These are phyloP conservation scores for Psammodynastes pulverulentus DNA, from an alignment of 2,113 vertebrate species.

Conservation along the genomic window DNA sequence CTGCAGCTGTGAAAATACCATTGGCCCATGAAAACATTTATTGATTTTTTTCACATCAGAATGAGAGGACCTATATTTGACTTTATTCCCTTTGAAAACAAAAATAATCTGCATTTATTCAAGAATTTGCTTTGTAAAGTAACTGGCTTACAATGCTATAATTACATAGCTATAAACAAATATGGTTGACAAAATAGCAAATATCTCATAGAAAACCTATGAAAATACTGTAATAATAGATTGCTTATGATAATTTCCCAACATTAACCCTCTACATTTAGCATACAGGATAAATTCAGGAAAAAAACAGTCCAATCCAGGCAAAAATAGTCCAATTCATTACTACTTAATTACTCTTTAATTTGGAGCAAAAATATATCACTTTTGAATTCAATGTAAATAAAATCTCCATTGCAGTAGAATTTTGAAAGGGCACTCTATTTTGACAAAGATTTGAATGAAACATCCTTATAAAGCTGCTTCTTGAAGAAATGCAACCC, in stretches of 20 bases:
- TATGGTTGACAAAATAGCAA: not conserved
- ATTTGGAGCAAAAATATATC: not conserved
- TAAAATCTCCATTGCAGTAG: not conserved
- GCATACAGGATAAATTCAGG: conserved; percentile 53
- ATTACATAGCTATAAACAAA: not conserved
- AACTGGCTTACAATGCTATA: not conserved
- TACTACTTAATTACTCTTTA: conserved; percentile 54
- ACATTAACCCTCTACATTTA: not conserved
- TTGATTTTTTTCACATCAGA: not conserved
- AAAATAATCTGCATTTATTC: not conserved
- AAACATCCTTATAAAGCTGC: not conserved
- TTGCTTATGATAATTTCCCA: no score
- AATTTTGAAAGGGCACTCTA: not conserved
- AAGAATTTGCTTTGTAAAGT: not conserved
- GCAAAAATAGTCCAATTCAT: conserved; percentile 71
- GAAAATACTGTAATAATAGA: not conserved
- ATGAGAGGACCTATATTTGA: not conserved
- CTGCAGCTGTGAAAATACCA: not conserved
- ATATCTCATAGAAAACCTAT: not conserved
- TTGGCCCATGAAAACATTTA: not conserved
- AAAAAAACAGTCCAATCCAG: conserved; percentile 59
- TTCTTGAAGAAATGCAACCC: not conserved
- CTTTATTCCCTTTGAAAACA: not conserved
- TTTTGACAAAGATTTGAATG: not conserved
- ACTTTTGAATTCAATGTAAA: not conserved